Conservation (phyloP, 2,113 vertebrate genomes). For the Notiomystis cincta region DNA sequence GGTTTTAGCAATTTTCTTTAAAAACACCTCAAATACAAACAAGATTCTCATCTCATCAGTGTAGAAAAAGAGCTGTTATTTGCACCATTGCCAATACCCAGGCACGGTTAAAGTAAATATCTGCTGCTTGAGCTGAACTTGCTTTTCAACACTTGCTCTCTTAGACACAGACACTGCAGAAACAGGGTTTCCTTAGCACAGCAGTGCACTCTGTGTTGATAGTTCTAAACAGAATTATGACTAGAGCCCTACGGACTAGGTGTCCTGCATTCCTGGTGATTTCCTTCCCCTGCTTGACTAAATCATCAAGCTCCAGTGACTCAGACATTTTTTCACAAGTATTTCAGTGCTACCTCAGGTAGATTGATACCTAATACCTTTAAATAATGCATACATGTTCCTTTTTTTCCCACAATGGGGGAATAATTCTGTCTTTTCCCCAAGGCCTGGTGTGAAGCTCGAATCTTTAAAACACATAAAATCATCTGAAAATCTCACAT, state of each 20-base stretch:
- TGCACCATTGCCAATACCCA: neutral
- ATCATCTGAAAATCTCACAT: neutral
- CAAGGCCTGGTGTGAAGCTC: neutral
- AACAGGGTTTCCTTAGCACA: neutral
- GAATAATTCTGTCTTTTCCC: neutral
- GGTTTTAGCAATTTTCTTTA: neutral
- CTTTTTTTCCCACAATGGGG: neutral
- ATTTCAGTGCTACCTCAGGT: neutral
- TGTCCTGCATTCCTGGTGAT: accelerated
- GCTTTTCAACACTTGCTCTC: neutral
- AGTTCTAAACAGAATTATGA: neutral
- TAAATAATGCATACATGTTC: neutral
- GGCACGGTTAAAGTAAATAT: neutral
- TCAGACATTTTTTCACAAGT: neutral
- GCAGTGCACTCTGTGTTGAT: neutral
- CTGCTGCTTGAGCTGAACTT: neutral
- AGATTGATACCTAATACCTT: neutral
- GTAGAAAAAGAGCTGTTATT: neutral
- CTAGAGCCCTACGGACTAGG: neutral
- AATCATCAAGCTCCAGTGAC: neutral
- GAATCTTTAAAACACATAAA: neutral
- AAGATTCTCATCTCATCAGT: neutral
- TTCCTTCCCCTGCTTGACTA: neutral
- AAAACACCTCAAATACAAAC: neutral
- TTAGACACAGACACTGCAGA: neutral